phyloP scores from a whole-genome alignment of 2,888 invertebrate species.

The Physocephala rufipes region DNA sequence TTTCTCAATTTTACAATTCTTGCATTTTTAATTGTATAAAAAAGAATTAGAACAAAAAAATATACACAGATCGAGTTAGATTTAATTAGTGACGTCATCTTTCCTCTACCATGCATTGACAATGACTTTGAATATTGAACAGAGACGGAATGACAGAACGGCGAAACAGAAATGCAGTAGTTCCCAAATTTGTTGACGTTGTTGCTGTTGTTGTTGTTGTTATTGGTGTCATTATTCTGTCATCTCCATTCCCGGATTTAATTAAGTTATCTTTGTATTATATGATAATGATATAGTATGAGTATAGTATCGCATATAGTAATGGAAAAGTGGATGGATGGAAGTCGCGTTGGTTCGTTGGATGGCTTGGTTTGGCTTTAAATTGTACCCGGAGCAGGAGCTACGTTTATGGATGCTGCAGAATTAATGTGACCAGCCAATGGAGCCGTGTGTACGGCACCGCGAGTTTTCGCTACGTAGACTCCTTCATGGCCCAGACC shows the following conservation, averaged over 20 bases:
- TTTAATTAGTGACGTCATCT: neutral
- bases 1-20: slow-evolving; percentile 60
- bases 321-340: too few species aligned
- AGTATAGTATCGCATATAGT: too few species aligned
- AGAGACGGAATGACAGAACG: slow-evolving; percentile 4
- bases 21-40: slow-evolving; percentile 44
- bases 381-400: slow-evolving; percentile 62
- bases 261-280: too few species aligned
- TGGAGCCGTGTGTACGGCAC: slow-evolving; percentile 64
- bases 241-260: neutral
- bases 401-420: slow-evolving; percentile 62
- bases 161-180: slow-evolving; percentile 11
- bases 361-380: slow-evolving; percentile 44
- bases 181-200: slow-evolving; percentile 2
- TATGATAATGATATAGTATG: too few species aligned
- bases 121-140: neutral
- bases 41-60: slow-evolving; percentile 9
- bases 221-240: neutral
- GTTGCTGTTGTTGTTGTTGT: slow-evolving; percentile 39
- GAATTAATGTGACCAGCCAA: slow-evolving; percentile 63
- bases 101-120: neutral
- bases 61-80: neutral
- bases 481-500: slow-evolving; percentile 61
- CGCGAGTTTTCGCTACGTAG: slow-evolving; percentile 64
- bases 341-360: too few species aligned